Conservation (phyloP, 2,888 invertebrate genomes). For the Subacronicta megacephala region DNA sequence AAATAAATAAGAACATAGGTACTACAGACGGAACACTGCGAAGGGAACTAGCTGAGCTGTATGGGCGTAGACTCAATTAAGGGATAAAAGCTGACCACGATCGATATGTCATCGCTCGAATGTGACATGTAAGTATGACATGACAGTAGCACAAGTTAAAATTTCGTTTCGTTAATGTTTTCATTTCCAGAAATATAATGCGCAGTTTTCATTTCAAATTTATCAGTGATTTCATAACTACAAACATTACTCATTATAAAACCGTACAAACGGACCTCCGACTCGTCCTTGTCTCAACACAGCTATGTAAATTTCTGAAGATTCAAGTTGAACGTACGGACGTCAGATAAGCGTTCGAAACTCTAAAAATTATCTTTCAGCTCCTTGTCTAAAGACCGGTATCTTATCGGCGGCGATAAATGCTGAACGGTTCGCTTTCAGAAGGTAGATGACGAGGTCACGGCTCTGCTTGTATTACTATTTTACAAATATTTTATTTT, state of each 20-base stretch:
- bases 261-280: conserved; percentile 33
- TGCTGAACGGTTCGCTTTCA: conserved; percentile 59
- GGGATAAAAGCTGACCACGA: too few species aligned
- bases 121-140: too few species aligned
- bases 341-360: conserved; percentile 71
- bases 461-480: conserved; percentile 58
- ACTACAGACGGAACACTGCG: too few species aligned
- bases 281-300: conserved; percentile 54
- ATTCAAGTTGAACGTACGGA: conserved; percentile 80
- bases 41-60: too few species aligned
- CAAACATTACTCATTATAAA: conserved; percentile 31
- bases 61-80: too few species aligned
- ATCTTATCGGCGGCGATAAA: conserved; percentile 75
- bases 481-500: conserved; percentile 34
- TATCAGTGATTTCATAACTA: conserved; percentile 19
- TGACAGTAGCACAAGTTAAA: too few species aligned
- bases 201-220: conserved; percentile 26
- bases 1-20: too few species aligned
- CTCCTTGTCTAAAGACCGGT: conserved; percentile 75
- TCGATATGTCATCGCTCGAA: too few species aligned
- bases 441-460: conserved; percentile 68
- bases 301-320: conserved; percentile 71
- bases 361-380: conserved; percentile 68
- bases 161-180: too few species aligned
- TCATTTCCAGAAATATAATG: conserved; percentile 9